A percentile compares a stretch with the other conserved stretches of the same genome.
Evolutionary conservation across 2,888 invertebrate genomes (phyloP).

Genomic region (Athrips mouffetella): DNA sequence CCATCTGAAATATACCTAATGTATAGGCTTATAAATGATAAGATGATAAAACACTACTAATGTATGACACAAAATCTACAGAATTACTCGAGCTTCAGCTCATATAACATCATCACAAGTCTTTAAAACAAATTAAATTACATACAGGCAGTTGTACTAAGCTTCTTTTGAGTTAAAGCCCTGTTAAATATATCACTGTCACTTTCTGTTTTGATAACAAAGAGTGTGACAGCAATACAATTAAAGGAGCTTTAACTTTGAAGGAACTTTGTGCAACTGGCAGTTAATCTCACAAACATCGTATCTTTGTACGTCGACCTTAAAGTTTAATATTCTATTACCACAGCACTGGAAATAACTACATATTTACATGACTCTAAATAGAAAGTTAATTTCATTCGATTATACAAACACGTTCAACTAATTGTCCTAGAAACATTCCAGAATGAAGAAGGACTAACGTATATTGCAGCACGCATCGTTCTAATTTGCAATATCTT

Average conservation of each 20-base stretch:
- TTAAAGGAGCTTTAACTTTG: no score
- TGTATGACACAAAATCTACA: neutral
- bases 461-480: no score
- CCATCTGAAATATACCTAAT: no score
- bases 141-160: no score
- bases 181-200: no score
- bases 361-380: slow-evolving; percentile 17
- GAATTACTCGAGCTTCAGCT: neutral
- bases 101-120: neutral
- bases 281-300: neutral
- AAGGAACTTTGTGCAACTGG: no score
- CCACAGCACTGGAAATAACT: slow-evolving; percentile 7
- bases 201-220: no score
- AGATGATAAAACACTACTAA: neutral
- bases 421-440: no score
- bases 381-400: slow-evolving; percentile 17
- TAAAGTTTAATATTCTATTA: neutral
- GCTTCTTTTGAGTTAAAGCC: no score
- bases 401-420: neutral
- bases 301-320: slow-evolving; percentile 1
- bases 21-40: neutral
- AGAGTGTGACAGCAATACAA: no score
- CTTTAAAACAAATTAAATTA: neutral
- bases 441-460: neutral
- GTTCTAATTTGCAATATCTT: no score